Conservation (phyloP, 2,113 vertebrate species). For the Gymnocephalus cernua region DNA sequence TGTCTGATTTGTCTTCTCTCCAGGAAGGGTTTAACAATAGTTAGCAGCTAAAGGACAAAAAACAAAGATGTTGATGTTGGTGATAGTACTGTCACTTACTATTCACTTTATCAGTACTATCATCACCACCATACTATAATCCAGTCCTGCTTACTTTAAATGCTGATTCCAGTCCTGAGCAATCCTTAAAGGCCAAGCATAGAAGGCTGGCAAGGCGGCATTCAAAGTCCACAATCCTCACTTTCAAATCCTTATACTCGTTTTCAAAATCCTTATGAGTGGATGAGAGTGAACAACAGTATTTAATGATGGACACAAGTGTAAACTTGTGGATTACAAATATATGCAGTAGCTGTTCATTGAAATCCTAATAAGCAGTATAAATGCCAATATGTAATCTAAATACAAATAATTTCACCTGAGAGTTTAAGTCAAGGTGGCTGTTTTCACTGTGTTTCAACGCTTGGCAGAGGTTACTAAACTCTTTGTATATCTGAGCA, state of each 20-base stretch:
- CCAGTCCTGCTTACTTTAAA: slow-evolving; percentile 82
- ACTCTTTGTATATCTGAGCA: slow-evolving; percentile 77
- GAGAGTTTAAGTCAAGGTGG: slow-evolving; percentile 75
- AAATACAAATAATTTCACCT: slow-evolving; percentile 70
- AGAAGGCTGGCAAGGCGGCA: slow-evolving; percentile 82
- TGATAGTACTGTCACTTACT: not conserved
- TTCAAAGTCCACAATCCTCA: slow-evolving; percentile 82
- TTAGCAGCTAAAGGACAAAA: slow-evolving; percentile 81
- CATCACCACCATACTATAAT: not conserved
- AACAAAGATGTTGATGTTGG: slow-evolving; percentile 16
- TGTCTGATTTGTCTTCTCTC: slow-evolving; percentile 84
- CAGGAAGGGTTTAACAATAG: slow-evolving; percentile 85
- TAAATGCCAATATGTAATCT: not conserved
- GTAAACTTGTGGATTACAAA: not conserved
- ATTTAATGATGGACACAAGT: not conserved
- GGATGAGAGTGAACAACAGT: slow-evolving; percentile 3
- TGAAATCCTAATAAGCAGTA: not conserved
- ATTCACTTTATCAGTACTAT: not conserved
- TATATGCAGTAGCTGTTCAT: not conserved
- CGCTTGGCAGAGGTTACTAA: slow-evolving; percentile 79
- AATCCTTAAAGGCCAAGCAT: slow-evolving; percentile 85
- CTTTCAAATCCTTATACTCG: slow-evolving; percentile 83
- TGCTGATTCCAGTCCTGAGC: slow-evolving; percentile 85
- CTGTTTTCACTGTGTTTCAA: slow-evolving; percentile 79
- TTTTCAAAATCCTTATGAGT: slow-evolving; percentile 83